Percentiles rank a stretch among this genome's conserved stretches.
Evolutionary conservation across 2,113 vertebrate species (phyloP).

Genomic region (Tinamus guttatus): DNA sequence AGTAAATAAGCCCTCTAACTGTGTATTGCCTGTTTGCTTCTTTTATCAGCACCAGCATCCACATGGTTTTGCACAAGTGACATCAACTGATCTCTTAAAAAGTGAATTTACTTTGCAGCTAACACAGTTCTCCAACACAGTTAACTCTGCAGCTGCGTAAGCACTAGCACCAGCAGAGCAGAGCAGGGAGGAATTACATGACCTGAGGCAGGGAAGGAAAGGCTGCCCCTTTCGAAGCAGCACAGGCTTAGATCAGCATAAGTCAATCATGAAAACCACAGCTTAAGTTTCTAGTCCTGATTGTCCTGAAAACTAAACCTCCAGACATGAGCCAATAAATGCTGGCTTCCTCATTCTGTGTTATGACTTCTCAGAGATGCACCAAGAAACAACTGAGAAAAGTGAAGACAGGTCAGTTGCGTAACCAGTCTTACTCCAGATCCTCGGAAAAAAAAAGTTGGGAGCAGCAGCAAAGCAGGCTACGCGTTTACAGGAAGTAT

Average conservation of each 20-base stretch:
- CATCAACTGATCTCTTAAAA: neutral
- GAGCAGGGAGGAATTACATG: neutral
- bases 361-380: neutral
- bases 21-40: neutral
- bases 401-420: neutral
- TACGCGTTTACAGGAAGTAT: neutral
- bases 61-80: neutral
- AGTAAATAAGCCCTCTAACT: neutral
- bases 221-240: neutral
- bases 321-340: fast-evolving
- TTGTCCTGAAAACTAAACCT: neutral
- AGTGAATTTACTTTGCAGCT: neutral
- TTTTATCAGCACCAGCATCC: neutral
- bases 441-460: neutral
- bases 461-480: neutral
- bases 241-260: neutral
- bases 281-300: neutral
- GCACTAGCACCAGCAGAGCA: neutral
- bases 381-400: neutral
- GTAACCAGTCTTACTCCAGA: neutral
- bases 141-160: neutral
- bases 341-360: neutral
- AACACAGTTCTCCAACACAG: neutral
- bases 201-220: neutral
- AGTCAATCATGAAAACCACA: neutral